These are phyloP conservation scores for Crypturellus tataupa DNA, from an alignment of 2,797 vertebrate species.

Conservation along the genomic window DNA sequence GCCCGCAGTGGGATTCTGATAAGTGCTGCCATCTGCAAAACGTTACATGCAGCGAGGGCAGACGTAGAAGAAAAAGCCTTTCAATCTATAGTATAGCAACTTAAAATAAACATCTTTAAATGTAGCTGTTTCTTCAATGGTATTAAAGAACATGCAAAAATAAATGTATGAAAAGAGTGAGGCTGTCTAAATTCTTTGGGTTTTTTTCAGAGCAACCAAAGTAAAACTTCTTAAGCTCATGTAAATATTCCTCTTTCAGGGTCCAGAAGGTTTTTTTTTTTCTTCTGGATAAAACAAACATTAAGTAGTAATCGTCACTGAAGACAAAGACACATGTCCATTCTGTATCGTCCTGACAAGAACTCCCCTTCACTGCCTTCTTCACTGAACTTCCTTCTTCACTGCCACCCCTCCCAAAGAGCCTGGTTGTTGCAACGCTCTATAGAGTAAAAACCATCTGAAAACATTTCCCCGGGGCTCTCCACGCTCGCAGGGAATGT, in stretches of 20 bases:
- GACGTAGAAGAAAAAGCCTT: slow-evolving; percentile 71
- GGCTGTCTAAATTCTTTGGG: slow-evolving; percentile 30
- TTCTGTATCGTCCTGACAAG: background rate
- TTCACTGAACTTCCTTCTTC: too few species aligned
- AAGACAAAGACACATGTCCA: background rate
- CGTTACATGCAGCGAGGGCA: slow-evolving; percentile 50
- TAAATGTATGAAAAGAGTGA: slow-evolving; percentile 51
- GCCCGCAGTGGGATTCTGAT: slow-evolving; percentile 58
- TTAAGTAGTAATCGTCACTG: background rate
- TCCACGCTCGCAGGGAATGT: background rate
- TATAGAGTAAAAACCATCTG: background rate
- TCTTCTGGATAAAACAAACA: slow-evolving; percentile 24
- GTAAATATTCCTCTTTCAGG: background rate
- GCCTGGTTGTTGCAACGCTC: background rate
- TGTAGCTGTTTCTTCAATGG: slow-evolving; percentile 36
- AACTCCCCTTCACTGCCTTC: too few species aligned
- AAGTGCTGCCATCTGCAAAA: slow-evolving; percentile 73
- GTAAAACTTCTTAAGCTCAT: slow-evolving; percentile 17
- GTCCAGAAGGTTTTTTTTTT: slow-evolving; percentile 36
- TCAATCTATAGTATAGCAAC: slow-evolving; percentile 56
- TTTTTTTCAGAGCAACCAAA: slow-evolving; percentile 24
- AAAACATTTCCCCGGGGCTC: background rate
- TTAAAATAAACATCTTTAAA: slow-evolving; percentile 72
- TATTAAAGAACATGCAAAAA: slow-evolving; percentile 49
- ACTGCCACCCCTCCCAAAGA: background rate